phyloP scores from a whole-genome alignment of 2,113 vertebrate genomes.

The Callipepla californica region DNA sequence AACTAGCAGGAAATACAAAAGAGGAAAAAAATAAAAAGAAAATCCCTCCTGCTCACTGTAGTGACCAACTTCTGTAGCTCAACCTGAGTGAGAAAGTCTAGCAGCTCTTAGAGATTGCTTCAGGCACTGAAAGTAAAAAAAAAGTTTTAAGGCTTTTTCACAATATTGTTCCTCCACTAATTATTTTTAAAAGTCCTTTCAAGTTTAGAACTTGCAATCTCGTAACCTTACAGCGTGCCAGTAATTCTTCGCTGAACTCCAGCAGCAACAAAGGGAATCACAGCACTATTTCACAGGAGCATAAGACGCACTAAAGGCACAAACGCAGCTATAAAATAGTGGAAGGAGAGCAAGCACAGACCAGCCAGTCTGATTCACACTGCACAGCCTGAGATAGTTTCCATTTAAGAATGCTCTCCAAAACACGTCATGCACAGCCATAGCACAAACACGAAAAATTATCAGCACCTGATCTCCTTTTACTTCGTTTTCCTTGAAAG shows the following conservation, averaged over 20 bases:
- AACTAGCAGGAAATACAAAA: background rate
- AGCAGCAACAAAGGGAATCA: background rate
- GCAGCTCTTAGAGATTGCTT: background rate
- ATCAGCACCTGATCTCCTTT: background rate
- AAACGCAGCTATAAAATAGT: constrained; percentile 1
- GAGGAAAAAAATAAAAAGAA: background rate
- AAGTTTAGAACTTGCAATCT: background rate
- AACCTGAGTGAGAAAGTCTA: background rate
- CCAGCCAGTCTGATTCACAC: background rate
- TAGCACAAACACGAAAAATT: background rate
- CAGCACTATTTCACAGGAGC: background rate
- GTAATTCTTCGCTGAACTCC: background rate
- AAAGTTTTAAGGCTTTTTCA: background rate
- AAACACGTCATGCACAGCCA: background rate
- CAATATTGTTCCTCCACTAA: background rate
- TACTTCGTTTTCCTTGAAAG: background rate
- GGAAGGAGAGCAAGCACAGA: background rate
- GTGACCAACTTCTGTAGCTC: background rate
- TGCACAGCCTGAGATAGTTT: background rate
- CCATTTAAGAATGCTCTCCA: constrained; percentile 47
- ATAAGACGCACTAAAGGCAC: background rate
- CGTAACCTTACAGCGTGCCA: background rate
- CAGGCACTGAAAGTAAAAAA: background rate
- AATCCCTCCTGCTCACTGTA: background rate
- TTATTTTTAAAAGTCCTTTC: background rate